phyloP scores from a whole-genome alignment of 1,140 invertebrate species.

The Aphelenchoides besseyi region DNA sequence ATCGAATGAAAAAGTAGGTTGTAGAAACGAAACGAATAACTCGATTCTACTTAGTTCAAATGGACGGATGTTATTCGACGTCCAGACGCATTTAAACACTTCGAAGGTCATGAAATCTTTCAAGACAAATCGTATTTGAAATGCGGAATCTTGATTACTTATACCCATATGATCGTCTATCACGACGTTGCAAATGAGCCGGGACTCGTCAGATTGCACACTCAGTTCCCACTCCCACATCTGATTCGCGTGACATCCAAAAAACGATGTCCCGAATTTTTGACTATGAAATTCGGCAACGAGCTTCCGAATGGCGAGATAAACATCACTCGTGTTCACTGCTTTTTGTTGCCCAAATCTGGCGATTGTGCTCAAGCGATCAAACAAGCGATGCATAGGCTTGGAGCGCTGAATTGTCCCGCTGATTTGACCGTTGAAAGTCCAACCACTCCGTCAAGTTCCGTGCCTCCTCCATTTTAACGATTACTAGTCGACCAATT shows the following conservation, averaged over 20 bases:
- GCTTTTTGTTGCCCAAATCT: conserved; percentile 45
- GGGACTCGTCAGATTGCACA: conserved; percentile 75
- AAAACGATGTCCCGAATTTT: conserved; percentile 84
- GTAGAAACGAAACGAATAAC: conserved; percentile 10
- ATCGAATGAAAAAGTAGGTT: background rate
- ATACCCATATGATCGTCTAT: conserved; percentile 47
- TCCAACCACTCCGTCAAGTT: background rate
- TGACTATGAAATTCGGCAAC: conserved; percentile 69
- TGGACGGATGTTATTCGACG: conserved; percentile 47
- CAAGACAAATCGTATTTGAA: conserved; percentile 23
- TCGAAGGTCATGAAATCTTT: conserved; percentile 38
- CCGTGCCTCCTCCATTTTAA: background rate
- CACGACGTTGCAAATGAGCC: conserved; percentile 33
- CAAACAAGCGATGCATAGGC: conserved; percentile 26
- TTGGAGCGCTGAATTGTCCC: conserved; percentile 1
- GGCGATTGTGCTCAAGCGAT: conserved; percentile 49
- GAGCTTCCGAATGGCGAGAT: conserved; percentile 48
- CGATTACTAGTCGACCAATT: background rate
- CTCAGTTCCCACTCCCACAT: conserved; percentile 78
- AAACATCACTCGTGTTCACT: conserved; percentile 39
- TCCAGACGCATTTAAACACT: conserved; percentile 41
- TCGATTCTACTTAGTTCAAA: conserved; percentile 30
- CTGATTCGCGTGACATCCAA: conserved; percentile 96
- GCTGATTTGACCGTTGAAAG: background rate
- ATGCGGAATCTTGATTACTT: conserved; percentile 40